Base-by-base conservation (phyloP, 2,888 invertebrate genomes). In the Venustoraphidia nigricollis region DNA sequence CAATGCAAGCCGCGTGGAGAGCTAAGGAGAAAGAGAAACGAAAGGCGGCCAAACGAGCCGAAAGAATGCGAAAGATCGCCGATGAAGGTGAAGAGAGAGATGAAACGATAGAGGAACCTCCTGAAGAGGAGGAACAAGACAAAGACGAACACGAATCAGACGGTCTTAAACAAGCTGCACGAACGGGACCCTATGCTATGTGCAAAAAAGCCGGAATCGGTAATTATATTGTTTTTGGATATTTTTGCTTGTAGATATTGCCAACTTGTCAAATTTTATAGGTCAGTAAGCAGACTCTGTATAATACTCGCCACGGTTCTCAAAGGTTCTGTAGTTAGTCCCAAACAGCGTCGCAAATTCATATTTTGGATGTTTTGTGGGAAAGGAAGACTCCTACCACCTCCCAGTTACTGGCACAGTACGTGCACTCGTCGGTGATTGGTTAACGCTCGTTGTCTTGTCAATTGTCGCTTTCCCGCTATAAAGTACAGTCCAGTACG, bases 141-240 rank as follows among this genome's bases (percentile, higher is more conserved):
- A 75, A 75, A 37, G 66, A 64, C 0, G 66, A 67, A 8, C 65
- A 68, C 1, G 73, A 77, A 8, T 70, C 72, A 0, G 79, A 81
- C 50, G 72, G 73, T 6, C 72, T 92, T 34, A 94, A 93, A 63
- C 87, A 90, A 59, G 90, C 93, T 0, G 81, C 83, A 45, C 73
- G 92, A 50, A 85, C 86, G 41, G 93, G 94, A 2, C 86, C 91
- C 1, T 96, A 96, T 62, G 79, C 83, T 38, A 77, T 94, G 54
- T 94, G 94, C 59, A 73, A 82, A 46, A 84, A 83, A 62, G 88
- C 89, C 3, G 91, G 91, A 27, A 75, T 94, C 10, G 81, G 82
- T 75, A 54, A 61, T 64, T 59, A 46, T 42, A 46, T 36, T 10
- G 9, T 34, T 39, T 6, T 17, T 46, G 41, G 4, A n/a, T 11